Base-by-base conservation (phyloP, 1,140 invertebrate species). In the Coboldia fuscipes region DNA sequence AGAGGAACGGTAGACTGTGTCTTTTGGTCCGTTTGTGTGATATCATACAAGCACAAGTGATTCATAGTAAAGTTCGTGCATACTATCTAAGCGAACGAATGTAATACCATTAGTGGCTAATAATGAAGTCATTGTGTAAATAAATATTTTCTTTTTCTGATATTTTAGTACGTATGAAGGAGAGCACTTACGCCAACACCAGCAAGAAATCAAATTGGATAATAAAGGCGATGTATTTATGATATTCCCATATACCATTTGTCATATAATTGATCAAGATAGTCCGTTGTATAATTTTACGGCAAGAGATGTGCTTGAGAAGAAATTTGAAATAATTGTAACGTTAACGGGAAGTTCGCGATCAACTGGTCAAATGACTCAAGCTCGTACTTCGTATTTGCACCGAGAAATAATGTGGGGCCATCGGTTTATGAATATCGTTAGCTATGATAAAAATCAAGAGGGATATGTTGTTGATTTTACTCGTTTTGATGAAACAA, bases 381-480 rank as follows among this genome's bases (percentile, higher is more conserved):
- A 75, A 43, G 70, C 69, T 19, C 54, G 75, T 21, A 81, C 80
- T 0, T 86, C 81, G 0, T 90, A 84, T 51, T 48, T 85, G 12
- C 75, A 79, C 7, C 67, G 65, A 16, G 84, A 90, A 54, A 79
- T 90, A 17, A 61, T 77, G 15, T 90, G 84, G 82, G 84, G 83
- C 3, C 72, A 85, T 49, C 57, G 76, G 8, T 86, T 86, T 45
- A 67, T 68, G 39, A 70, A 72, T 27, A 67, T 67, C 3, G 48
- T 67, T 10, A 68, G 69, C 29, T 97, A 93, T 54, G 83, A 84
- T 42, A 81, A 82, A 45, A 75, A 83, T 30, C 71, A 81, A 27
- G 77, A 89, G 35, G 75, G 78, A 21, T 97, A 94, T 56, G 68
- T 84, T 42, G 84, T 97, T 13, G 86, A 97, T 55, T 96, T 93